These are phyloP conservation scores for Colostygia pectinataria DNA, from an alignment of 2,888 invertebrate genomes.

Conservation along the genomic window DNA sequence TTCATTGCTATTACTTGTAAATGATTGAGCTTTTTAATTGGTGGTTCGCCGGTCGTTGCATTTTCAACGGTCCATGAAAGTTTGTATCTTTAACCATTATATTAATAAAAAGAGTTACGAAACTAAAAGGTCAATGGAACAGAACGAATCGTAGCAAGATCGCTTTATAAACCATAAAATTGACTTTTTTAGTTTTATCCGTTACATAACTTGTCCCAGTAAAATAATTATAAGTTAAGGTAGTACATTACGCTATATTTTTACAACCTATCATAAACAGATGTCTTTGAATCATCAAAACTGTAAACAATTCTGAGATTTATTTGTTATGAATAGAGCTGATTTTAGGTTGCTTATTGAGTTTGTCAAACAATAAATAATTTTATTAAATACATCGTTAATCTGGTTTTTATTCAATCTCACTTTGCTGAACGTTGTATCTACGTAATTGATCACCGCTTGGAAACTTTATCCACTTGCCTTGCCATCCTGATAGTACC, in stretches of 20 bases:
- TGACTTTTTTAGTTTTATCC: conserved; percentile 14
- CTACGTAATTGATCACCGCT: conserved; percentile 36
- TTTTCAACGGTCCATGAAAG: conserved; percentile 17
- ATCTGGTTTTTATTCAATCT: conserved; percentile 8
- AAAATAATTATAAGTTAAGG: too few relatives aligned
- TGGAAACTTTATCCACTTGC: conserved; percentile 34
- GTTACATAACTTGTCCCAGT: too few relatives aligned
- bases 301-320: too few relatives aligned
- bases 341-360: not conserved
- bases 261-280: too few relatives aligned
- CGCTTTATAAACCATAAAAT: conserved; percentile 34
- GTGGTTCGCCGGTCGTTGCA: conserved; percentile 2
- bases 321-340: not conserved
- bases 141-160: conserved; percentile 41
- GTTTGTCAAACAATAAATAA: conserved; percentile 9
- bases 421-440: conserved; percentile 28
- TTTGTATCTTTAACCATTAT: conserved; percentile 17
- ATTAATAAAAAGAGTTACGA: conserved; percentile 41
- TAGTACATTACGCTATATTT: too few relatives aligned
- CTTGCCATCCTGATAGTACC: conserved; percentile 26
- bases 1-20: conserved; percentile 7
- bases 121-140: conserved; percentile 42
- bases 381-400: conserved; percentile 12
- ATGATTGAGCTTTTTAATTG: conserved; percentile 15
- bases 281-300: not conserved